Percentiles rank a stretch among this genome's conserved stretches.
Evolutionary conservation across 2,797 vertebrate species (phyloP).

Genomic region (Triplophysa yarkandensis): DNA sequence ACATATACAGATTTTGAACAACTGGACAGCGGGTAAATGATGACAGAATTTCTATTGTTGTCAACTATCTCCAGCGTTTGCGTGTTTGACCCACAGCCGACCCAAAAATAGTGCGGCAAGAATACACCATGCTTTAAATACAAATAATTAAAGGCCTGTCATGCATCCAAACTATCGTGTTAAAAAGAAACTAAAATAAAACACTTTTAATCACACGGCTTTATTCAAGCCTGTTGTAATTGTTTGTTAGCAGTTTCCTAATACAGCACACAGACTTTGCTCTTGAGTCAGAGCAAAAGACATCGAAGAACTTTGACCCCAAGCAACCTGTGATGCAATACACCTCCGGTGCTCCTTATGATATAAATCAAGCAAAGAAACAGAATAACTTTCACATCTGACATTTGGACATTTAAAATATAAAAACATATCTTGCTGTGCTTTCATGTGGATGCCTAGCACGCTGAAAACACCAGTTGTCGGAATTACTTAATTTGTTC

Average conservation of each 20-base stretch:
- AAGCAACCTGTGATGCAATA: neutral
- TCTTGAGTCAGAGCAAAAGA: neutral
- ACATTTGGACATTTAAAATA: neutral
- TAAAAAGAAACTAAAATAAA: neutral
- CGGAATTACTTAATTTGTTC: too few relatives aligned
- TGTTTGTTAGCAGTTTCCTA: neutral
- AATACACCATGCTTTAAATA: neutral
- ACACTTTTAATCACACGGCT: neutral
- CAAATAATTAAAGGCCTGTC: neutral
- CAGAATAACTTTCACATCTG: neutral
- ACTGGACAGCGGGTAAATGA: too few relatives aligned
- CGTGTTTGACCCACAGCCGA: too few relatives aligned
- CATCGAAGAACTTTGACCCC: neutral
- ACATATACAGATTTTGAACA: too few relatives aligned
- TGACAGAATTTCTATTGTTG: too few relatives aligned
- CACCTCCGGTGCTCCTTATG: neutral
- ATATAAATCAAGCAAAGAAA: neutral
- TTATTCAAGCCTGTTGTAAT: neutral
- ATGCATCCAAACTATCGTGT: neutral
- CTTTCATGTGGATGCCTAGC: neutral
- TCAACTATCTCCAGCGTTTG: too few relatives aligned
- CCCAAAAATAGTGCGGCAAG: too few relatives aligned
- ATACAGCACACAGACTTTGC: neutral
- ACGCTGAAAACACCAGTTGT: too few relatives aligned
- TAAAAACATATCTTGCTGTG: neutral